Evolutionary conservation across 2,797 vertebrate genomes (phyloP), one percentile per base, ranked within the genome.

Genomic region (Oophaga sylvatica): DNA sequence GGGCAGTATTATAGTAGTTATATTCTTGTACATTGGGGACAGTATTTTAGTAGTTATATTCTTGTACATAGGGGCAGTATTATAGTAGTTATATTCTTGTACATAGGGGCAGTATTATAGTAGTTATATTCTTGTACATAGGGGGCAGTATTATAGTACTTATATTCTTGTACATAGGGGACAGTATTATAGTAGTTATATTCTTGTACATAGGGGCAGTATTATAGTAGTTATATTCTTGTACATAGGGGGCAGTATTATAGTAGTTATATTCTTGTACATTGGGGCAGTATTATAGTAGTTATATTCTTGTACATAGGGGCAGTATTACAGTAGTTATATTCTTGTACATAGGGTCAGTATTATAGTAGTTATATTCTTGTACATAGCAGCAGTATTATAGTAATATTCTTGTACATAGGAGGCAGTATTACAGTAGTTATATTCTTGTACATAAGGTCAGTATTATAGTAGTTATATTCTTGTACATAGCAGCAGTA

Each of bases 1-100:
- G 15, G 68, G 68, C 16, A 71, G 68, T 71, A 3, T 41, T n/a
- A n/a, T n/a, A n/a, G n/a, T n/a, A n/a, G n/a, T n/a, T n/a, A n/a
- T 26, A 26, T 26, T 26, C 26, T 26, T 26, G 26, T 26, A 26
- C 26, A 26, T 26, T 0, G 26, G 26, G 22, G 6, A 45, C 29
- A 20, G 20, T 76, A 76, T 76, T n/a, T n/a, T n/a, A n/a, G n/a
- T 76, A 76, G 73, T 48, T 48, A 76, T 76, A 48, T 76, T 76
- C 73, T 53, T 76, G 73, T 53, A 76, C 2, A 76, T 53, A 71
- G 31, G 15, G 68, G 68, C 16, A 71, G 68, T 71, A 3, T 41
- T n/a, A n/a, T n/a, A n/a, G n/a, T n/a, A n/a, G n/a, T n/a, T n/a
- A n/a, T 26, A 26, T 26, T 26, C 26, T 26, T 26, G 26, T 26